Evolutionary conservation across 2,797 vertebrate species (phyloP).

Genomic region (Sciaenops ocellatus): DNA sequence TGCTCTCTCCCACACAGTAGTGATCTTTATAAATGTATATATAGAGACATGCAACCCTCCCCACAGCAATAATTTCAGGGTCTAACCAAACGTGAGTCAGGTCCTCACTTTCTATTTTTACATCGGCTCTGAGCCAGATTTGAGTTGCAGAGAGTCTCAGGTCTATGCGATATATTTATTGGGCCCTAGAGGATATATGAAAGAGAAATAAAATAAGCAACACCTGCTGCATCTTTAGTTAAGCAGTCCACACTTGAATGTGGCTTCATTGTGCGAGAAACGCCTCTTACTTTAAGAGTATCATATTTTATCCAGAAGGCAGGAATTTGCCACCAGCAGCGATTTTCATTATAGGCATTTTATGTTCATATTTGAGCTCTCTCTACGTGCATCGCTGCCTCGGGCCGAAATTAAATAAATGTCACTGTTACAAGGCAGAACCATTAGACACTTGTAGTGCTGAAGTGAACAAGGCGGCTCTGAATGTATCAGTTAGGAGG

Average conservation of each 20-base stretch:
- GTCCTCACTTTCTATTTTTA: slow-evolving; percentile 41
- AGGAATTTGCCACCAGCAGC: slow-evolving; percentile 19
- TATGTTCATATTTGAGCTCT: slow-evolving; percentile 33
- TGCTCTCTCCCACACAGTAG: not conserved
- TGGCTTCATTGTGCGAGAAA: not conserved
- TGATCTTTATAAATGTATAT: slow-evolving; percentile 2
- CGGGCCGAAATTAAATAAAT: slow-evolving; percentile 42
- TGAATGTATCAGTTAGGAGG: slow-evolving; percentile 2
- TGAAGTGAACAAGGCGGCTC: slow-evolving; percentile 27
- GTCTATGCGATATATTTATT: slow-evolving; percentile 36
- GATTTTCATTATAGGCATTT: slow-evolving; percentile 28
- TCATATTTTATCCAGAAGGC: slow-evolving; percentile 20
- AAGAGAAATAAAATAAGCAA: slow-evolving; percentile 39
- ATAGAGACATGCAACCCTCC: not conserved
- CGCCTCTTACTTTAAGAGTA: slow-evolving; percentile 21
- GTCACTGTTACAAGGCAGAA: slow-evolving; percentile 24
- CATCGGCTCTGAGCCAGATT: slow-evolving; percentile 8
- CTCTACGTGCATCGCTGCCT: slow-evolving; percentile 9
- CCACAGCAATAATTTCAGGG: not conserved
- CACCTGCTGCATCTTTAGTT: slow-evolving; percentile 44
- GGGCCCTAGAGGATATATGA: slow-evolving; percentile 1
- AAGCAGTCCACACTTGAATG: slow-evolving; percentile 16
- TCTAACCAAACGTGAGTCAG: not conserved
- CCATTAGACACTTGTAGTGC: slow-evolving; percentile 25
- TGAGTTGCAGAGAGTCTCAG: slow-evolving; percentile 10